These are phyloP conservation scores for Leuciscus idus DNA, from an alignment of 2,113 vertebrate genomes.

Conservation along the genomic window DNA sequence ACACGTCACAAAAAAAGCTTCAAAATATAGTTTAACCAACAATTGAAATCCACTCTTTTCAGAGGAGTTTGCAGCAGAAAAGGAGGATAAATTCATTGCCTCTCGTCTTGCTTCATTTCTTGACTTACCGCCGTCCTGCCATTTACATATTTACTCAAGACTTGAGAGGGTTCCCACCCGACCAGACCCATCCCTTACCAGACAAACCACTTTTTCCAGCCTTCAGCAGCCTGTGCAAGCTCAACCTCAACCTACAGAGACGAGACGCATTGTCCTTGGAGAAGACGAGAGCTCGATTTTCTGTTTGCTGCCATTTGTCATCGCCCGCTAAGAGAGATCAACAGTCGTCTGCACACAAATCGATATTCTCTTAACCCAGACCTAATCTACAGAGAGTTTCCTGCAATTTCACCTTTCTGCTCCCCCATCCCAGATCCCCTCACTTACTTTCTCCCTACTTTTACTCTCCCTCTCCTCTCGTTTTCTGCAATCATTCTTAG, in stretches of 20 bases:
- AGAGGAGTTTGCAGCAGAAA: not conserved
- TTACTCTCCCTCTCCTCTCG: slow-evolving; percentile 66
- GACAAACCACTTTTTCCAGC: slow-evolving; percentile 67
- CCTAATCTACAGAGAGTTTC: slow-evolving; percentile 90
- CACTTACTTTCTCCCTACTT: slow-evolving; percentile 44
- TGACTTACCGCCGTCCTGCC: not conserved
- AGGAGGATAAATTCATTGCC: slow-evolving; percentile 1
- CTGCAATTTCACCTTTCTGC: slow-evolving; percentile 84
- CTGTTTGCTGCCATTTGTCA: slow-evolving; percentile 97
- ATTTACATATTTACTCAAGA: slow-evolving; percentile 54
- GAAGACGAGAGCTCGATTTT: slow-evolving; percentile 84
- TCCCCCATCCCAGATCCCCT: slow-evolving; percentile 38
- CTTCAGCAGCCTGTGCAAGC: slow-evolving; percentile 1
- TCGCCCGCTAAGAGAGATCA: slow-evolving; percentile 94
- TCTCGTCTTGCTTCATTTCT: not conserved
- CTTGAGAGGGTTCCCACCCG: slow-evolving; percentile 68
- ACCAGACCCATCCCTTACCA: slow-evolving; percentile 71
- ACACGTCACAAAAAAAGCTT: not conserved
- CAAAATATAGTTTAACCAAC: not conserved
- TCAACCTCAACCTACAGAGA: slow-evolving; percentile 16
- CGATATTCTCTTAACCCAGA: slow-evolving; percentile 97
- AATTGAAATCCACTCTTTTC: not conserved
- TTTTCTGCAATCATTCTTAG: slow-evolving; percentile 87
- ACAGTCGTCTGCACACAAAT: slow-evolving; percentile 97
- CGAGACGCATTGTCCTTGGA: slow-evolving; percentile 83